Conservation (phyloP, 2,797 vertebrate genomes). For the Pantherophis vulpinus region DNA sequence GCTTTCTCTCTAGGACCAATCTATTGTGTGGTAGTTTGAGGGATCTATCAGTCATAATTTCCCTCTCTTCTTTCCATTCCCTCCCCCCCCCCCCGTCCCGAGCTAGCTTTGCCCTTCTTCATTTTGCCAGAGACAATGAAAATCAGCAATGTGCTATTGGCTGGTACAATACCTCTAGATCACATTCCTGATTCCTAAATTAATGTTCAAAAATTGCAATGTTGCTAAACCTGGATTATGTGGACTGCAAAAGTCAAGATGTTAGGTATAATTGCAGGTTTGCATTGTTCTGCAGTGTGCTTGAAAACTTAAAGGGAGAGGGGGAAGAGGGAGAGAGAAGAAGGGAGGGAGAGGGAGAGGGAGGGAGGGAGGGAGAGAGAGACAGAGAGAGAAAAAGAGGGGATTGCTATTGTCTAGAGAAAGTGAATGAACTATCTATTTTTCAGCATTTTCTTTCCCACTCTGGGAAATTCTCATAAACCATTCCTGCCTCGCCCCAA, state of each 20-base stretch:
- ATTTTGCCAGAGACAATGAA: not conserved
- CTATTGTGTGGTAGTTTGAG: not conserved
- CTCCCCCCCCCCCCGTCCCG: not conserved
- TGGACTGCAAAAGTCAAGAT: not conserved
- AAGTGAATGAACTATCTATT: not conserved
- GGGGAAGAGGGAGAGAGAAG: no score
- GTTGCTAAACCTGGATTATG: not conserved
- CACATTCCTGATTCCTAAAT: not conserved
- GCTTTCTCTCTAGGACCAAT: not conserved
- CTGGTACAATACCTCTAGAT: not conserved
- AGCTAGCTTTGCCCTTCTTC: not conserved
- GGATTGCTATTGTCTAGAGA: not conserved
- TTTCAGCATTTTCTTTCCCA: not conserved
- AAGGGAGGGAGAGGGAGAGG: fast-evolving
- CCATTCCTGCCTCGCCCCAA: not conserved
- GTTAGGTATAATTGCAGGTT: not conserved
- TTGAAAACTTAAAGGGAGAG: not conserved
- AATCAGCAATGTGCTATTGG: not conserved
- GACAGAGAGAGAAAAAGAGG: not conserved
- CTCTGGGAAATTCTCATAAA: not conserved
- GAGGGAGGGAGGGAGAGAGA: not conserved
- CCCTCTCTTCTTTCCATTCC: not conserved
- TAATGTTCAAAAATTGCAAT: not conserved
- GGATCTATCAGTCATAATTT: not conserved
- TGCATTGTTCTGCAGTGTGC: not conserved